Evolutionary conservation across 2,797 vertebrate genomes (phyloP).

Genomic region (Monodelphis domestica): DNA sequence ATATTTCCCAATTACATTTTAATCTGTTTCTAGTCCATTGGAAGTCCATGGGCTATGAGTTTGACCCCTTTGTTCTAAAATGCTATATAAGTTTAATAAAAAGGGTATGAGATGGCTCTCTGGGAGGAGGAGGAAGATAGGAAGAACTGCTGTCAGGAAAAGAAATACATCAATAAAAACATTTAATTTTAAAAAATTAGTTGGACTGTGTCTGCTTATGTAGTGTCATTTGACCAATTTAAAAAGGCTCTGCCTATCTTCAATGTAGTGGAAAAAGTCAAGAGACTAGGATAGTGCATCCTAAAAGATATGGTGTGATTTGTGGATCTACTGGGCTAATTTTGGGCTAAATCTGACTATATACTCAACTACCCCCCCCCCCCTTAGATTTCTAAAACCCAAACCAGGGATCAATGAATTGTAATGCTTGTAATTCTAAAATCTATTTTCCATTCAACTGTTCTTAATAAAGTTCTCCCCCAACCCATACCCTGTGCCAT

Average conservation of each 20-base stretch:
- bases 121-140: background rate
- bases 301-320: too few species aligned
- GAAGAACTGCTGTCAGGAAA: background rate
- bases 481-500: too few species aligned
- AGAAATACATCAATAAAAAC: background rate
- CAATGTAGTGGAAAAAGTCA: background rate
- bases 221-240: background rate
- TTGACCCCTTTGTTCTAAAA: background rate
- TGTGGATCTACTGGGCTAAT: too few species aligned
- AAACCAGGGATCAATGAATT: too few species aligned
- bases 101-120: background rate
- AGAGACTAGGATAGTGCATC: too few species aligned
- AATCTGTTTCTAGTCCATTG: background rate
- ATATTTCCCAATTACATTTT: background rate
- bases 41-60: background rate
- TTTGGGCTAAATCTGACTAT: too few species aligned
- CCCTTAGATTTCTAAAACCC: too few species aligned
- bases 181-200: background rate
- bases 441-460: too few species aligned
- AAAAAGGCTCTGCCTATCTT: background rate
- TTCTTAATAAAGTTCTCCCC: too few species aligned
- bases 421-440: too few species aligned
- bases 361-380: too few species aligned
- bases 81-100: background rate
- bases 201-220: background rate